These are phyloP conservation scores for Aegotheles bennettii DNA, from an alignment of 2,113 vertebrate species.

Conservation along the genomic window DNA sequence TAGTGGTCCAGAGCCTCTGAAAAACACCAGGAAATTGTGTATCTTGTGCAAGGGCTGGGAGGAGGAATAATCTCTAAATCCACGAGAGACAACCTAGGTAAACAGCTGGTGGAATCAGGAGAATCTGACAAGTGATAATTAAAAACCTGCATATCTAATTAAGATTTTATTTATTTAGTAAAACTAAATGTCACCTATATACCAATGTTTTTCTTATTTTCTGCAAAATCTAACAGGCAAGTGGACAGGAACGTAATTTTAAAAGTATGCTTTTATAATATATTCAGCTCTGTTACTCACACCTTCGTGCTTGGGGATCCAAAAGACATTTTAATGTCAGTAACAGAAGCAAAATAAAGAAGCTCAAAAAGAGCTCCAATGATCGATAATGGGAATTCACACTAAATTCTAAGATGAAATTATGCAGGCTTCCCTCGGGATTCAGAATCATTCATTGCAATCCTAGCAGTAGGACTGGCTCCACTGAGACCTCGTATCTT, in stretches of 20 bases:
- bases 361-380: background rate
- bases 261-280: background rate
- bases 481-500: background rate
- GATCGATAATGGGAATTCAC: background rate
- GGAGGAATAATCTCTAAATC: background rate
- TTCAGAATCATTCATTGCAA: background rate
- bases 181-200: background rate
- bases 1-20: background rate
- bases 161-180: background rate
- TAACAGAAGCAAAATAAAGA: background rate
- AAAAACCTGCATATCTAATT: background rate
- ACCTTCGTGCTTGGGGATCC: background rate
- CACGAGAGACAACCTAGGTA: background rate
- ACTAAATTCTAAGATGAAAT: background rate
- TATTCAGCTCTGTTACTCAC: background rate
- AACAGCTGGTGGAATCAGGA: conserved; percentile 5
- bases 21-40: background rate
- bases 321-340: background rate
- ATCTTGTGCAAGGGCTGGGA: background rate
- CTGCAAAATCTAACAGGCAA: background rate
- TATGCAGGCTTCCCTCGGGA: background rate
- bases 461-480: background rate
- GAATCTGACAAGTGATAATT: conserved; percentile 39
- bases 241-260: background rate
- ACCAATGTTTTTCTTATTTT: background rate